Percentiles rank a stretch among this genome's conserved stretches.
Conservation (phyloP, 2,797 vertebrate species). For the Sarcoramphus papa region DNA sequence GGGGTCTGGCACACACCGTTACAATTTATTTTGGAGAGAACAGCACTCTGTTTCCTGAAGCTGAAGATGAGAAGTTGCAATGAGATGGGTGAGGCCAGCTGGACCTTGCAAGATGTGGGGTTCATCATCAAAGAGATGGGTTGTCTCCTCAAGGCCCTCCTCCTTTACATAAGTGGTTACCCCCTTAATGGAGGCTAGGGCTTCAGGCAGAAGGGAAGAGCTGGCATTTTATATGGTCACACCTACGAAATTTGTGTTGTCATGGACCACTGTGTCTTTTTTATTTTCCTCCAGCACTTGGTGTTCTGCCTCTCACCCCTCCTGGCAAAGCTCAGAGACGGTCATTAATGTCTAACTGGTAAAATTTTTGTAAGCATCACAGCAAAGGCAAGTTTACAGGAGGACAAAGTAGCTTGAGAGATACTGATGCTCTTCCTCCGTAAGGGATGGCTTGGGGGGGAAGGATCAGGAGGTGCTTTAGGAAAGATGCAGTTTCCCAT, state of each 20-base stretch:
- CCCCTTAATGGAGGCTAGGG: neutral
- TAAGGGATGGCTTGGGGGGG: neutral
- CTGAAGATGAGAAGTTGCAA: neutral
- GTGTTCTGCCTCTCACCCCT: rapidly evolving
- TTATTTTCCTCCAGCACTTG: neutral
- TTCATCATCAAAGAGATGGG: neutral
- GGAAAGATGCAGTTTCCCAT: neutral
- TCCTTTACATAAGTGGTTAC: neutral
- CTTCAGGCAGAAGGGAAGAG: neutral
- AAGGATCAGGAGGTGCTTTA: neutral
- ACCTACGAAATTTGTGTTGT: rapidly evolving
- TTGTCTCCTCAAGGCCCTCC: rapidly evolving
- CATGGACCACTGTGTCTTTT: neutral
- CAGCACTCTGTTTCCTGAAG: neutral
- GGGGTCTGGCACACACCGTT: rapidly evolving
- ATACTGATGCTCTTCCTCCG: rapidly evolving
- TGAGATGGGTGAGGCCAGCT: neutral
- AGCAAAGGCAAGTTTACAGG: neutral
- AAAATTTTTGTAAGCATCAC: neutral
- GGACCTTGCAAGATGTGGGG: neutral
- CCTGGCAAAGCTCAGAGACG: neutral
- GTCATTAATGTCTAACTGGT: neutral
- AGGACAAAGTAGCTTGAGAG: neutral
- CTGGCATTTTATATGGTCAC: neutral
- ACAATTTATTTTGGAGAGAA: neutral